Evolutionary conservation across 1,140 invertebrate species (phyloP), one percentile per base, ranked within the genome.

Genomic region (Hylaeus volcanicus): DNA sequence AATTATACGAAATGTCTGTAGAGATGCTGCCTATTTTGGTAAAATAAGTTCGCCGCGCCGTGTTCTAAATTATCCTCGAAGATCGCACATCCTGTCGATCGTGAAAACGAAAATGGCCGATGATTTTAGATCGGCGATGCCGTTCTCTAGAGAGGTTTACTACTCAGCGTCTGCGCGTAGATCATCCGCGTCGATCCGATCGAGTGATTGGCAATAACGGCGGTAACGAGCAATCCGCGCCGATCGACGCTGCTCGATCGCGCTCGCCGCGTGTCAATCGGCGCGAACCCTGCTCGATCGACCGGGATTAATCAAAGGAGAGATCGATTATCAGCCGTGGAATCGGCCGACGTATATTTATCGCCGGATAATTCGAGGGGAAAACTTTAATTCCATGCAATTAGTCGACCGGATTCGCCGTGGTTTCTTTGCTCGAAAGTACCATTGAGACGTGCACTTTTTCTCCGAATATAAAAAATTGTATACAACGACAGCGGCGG

Each of bases 251-350:
- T 26, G 26, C 26, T 26, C 26, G 26, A 26, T 26, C 26, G 26
- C 26, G 26, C 26, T 26, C 43, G 71, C 64, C n/a, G 45, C 66
- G 55, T 78, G 76, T 78, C 76, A 78, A 78, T 72, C 76, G 41
- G 9, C 15, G 58, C 37, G 75, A 26, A 43, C n/a, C 5, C 11
- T 11, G 55, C 3, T 43, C 65, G 65, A 77, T 69, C 55, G 53
- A 15, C 45, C 48, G 45, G 58, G 58, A 63, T 53, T 53, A 71
- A 61, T 72, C 56, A 45, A 15, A 45, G 55, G 45, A 53, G 56
- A 78, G 68, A 72, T 72, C 76, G 76, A 72, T 78, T 78, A 78
- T 78, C 76, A 48, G 76, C 11, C n/a, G 45, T 55, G 58, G 60
- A 72, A 78, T 78, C 76, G 68, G 12, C 37, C 26, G 41, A 63